A percentile compares a stretch with the other conserved stretches of the same genome.
These are phyloP conservation scores for Drepanosiphum platanoidis DNA, from an alignment of 2,888 invertebrate species.

Conservation along the genomic window DNA sequence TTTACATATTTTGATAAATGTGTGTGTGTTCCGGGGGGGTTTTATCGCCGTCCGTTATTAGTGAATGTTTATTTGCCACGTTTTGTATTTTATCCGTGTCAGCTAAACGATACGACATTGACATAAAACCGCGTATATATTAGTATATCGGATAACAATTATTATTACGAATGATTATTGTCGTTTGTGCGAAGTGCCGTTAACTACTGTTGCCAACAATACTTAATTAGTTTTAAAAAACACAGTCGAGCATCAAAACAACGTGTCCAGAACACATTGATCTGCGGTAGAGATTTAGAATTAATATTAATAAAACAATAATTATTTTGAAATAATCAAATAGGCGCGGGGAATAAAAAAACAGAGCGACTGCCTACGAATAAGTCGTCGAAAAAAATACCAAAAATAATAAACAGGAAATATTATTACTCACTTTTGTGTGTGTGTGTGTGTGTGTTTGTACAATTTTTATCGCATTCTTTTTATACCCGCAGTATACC, in stretches of 20 bases:
- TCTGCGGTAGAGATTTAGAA: not conserved
- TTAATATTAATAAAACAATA: not conserved
- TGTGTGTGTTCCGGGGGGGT: not conserved
- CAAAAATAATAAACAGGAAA: not conserved
- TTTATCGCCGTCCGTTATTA: not conserved
- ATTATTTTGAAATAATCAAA: not conserved
- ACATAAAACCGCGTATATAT: not conserved
- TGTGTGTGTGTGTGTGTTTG: no score
- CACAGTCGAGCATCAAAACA: not conserved
- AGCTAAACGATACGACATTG: not conserved
- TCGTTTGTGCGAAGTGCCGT: not conserved
- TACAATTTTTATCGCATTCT: not conserved
- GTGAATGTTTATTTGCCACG: not conserved
- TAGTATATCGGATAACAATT: not conserved
- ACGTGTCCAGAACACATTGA: not conserved
- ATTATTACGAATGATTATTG: not conserved
- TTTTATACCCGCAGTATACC: not conserved
- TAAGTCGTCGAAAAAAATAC: not conserved
- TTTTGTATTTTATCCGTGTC: not conserved
- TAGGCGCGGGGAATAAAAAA: not conserved
- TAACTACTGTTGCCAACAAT: not conserved
- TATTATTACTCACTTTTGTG: not conserved
- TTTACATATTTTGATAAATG: not conserved
- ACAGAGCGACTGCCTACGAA: no score
- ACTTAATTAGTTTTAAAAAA: slow-evolving; percentile 7